Conservation (phyloP, 2,888 invertebrate species). For the Ectemnius lituratus region DNA sequence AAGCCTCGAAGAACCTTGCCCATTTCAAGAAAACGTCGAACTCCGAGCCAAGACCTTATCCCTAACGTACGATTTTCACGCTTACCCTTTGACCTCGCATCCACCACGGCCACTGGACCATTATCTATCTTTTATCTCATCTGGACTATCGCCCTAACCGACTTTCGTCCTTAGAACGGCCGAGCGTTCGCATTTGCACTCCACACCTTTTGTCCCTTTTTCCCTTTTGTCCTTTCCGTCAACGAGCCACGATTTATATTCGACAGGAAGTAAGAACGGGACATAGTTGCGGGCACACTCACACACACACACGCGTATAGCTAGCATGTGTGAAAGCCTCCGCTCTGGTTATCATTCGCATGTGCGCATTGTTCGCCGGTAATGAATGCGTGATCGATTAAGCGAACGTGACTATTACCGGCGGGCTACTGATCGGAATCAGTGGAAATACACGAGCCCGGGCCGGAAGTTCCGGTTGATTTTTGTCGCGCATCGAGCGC, state of each 20-base stretch:
- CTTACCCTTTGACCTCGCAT: neutral
- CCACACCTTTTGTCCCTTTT: no score
- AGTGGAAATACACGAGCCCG: neutral
- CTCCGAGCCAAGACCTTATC: neutral
- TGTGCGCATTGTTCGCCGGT: no score
- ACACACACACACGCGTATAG: no score
- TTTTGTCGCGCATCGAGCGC: neutral
- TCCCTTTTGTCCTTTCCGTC: no score
- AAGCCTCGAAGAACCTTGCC: neutral
- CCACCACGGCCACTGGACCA: neutral
- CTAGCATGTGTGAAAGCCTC: no score
- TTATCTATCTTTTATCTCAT: neutral
- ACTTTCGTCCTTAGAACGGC: no score
- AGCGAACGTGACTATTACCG: neutral
- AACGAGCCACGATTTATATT: no score
- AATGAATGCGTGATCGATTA: conserved; percentile 1
- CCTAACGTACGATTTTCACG: conserved; percentile 5
- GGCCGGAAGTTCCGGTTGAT: neutral
- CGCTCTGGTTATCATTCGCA: no score
- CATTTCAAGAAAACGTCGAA: neutral
- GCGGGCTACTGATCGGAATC: conserved; percentile 3
- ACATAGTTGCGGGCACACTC: no score
- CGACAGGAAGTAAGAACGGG: no score
- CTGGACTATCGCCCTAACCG: neutral
- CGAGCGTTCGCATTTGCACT: no score